These are phyloP conservation scores for Archaeoteleia sp. DNA, from an alignment of 2,888 invertebrate species.

Conservation along the genomic window DNA sequence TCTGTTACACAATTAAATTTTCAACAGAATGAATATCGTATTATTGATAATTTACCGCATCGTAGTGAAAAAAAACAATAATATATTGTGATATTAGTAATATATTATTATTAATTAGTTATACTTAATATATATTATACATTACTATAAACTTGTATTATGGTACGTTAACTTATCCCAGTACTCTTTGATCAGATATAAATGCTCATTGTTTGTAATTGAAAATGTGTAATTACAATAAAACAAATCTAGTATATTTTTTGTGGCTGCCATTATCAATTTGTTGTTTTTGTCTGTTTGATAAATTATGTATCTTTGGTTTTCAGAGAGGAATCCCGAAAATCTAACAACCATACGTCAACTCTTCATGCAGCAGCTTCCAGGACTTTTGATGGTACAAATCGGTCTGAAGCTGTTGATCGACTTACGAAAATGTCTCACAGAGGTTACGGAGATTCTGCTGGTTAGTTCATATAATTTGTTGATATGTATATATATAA, in stretches of 20 bases:
- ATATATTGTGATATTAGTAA: no score
- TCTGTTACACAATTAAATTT: no score
- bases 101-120: no score
- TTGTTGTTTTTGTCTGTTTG: neutral
- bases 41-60: no score
- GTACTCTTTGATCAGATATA: no score
- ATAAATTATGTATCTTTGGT: conserved; percentile 2
- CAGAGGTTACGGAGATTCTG: conserved; percentile 81
- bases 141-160: no score
- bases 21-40: no score
- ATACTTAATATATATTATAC: no score
- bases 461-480: conserved; percentile 63
- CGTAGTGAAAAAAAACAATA: no score
- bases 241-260: neutral
- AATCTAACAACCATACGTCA: conserved; percentile 54
- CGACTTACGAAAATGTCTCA: conserved; percentile 83
- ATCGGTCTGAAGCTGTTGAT: conserved; percentile 76
- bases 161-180: no score
- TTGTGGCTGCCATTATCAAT: conserved; percentile 1
- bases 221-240: conserved; percentile 12
- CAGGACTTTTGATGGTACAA: conserved; percentile 71
- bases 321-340: conserved; percentile 63
- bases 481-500: no score
- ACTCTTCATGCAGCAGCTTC: conserved; percentile 70
- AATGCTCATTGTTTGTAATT: no score